Conservation (phyloP, 1,140 invertebrate genomes). For the Piezodorus guildinii region DNA sequence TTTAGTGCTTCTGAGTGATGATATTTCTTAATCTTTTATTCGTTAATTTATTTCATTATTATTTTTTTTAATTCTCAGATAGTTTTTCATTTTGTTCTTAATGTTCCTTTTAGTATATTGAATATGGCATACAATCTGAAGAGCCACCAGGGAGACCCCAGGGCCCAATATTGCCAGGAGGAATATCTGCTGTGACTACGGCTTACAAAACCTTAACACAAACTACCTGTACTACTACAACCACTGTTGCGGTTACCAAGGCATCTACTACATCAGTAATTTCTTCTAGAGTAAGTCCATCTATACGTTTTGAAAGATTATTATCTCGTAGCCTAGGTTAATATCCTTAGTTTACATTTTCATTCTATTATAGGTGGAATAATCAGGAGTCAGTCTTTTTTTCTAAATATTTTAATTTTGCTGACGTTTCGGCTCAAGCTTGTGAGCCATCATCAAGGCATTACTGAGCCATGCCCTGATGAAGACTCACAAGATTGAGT, state of each 20-base stretch:
- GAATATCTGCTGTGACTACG: conserved; percentile 36
- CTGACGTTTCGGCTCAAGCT: too few relatives aligned
- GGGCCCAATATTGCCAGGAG: conserved; percentile 53
- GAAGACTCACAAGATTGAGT: too few relatives aligned
- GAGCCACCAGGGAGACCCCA: conserved; percentile 75
- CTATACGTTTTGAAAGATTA: background rate
- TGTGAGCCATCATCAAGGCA: too few relatives aligned
- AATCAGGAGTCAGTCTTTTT: too few relatives aligned
- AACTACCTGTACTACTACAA: conserved; percentile 36
- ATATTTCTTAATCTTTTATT: too few relatives aligned
- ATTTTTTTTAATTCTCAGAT: background rate
- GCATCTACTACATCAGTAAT: conserved; percentile 30
- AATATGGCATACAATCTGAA: conserved; percentile 72
- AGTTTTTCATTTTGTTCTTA: background rate
- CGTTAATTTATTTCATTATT: too few relatives aligned
- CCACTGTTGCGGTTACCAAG: conserved; percentile 32
- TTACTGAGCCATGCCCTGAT: too few relatives aligned
- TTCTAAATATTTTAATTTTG: too few relatives aligned
- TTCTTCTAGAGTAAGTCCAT: conserved; percentile 28
- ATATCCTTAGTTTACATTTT: too few relatives aligned
- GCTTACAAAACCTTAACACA: conserved; percentile 30
- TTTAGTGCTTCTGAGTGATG: too few relatives aligned
- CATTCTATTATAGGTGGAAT: too few relatives aligned
- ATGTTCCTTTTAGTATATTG: conserved; percentile 53
- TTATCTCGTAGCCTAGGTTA: too few relatives aligned